Evolutionary conservation across 2,797 vertebrate species (phyloP), one percentile per base, ranked within the genome.

Genomic region (Nothura maculosa): DNA sequence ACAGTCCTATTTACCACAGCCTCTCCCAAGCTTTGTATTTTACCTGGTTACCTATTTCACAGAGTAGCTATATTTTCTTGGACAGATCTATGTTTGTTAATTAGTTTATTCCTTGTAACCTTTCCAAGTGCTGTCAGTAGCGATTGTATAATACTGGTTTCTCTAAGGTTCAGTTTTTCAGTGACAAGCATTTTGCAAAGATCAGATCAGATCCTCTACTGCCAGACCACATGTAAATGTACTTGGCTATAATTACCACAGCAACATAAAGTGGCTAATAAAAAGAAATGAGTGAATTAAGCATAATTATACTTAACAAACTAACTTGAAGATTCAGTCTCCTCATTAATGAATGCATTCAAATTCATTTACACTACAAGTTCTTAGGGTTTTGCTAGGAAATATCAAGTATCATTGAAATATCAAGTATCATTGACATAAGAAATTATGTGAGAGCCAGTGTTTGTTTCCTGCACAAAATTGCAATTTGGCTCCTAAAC

Each of bases 201-300:
- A 74, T 24, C 45, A 73, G n/a, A 74, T 24, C 45, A 4, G 13
- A 52, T 52, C 22, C 80, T 79, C 76, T 21, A 47, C 10, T 54
- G 69, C 61, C 86, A 94, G 24, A 4, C 17, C 38, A 45, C 34
- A 32, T 62, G 47, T 8, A 81, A 87, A 85, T 76, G 24, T 27
- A n/a, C 48, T 91, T 78, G 32, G 21, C 40, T 76, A 8, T 60
- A 87, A 83, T 67, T 83, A 66, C 25, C 50, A 28, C 14, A 90
- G 48, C 21, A 64, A 48, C 2, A 34, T 42, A 50, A 93, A 92
- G 77, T 47, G 16, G 9, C 28, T 85, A 68, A 92, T 78, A 87
- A 72, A 84, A 93, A 85, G 30, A 79, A 94, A 92, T 68, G 2
- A 82, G 36, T 85, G 28, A 91, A 77, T 64, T 28, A 92, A 81